Base-by-base conservation (phyloP, 2,113 vertebrate species). In the Tragelaphus strepsiceros region DNA sequence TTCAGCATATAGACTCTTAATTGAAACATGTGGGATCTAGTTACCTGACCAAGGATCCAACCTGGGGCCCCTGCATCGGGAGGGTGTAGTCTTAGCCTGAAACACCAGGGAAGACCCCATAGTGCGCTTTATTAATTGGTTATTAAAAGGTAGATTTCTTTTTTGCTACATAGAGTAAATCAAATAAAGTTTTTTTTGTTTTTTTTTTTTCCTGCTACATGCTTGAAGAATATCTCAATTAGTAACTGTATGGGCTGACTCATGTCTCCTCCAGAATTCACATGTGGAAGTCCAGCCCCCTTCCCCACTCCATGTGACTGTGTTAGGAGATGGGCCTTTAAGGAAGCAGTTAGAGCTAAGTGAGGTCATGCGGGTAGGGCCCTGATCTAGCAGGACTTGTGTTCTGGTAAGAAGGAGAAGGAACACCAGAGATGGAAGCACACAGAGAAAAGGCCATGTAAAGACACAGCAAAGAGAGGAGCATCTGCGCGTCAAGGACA, bases 401-500 rank as follows among this genome's bases (percentile, higher is more conserved):
- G 8, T 61, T 28, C 43, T 80, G 14, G 8, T 0, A 62, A 24
- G 26, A 43, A 46, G 19, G 51, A 32, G 39, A 43, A 30, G 9
- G 6, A 12, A 62, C 46, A 3, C 16, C 7, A 49, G 14, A 2
- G 17, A 17, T 30, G 5, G 4, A 7, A 13, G 15, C 4, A 54
- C 59, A 49, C 16, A 26, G 22, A 86, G 46, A 4, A 62, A 77
- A 54, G 39, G 24, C 11, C 21, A 3, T 0, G 1, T 24, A 46
- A 15, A 17, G 46, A 11, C 56, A 4, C 4, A 8, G 39, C 4
- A 14, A 39, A 1, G 5, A 56, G 26, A 13, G 2, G 6, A n/a
- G 24, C 1, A 1, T n/a, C 16, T 13, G 22, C 5, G 13, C 2
- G 5, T 24, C 4, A 15, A 39, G 35, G 35, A 56, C 7, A 43